These are phyloP conservation scores for Neodontobutis hainanensis DNA, from an alignment of 2,113 vertebrate genomes.

Conservation along the genomic window DNA sequence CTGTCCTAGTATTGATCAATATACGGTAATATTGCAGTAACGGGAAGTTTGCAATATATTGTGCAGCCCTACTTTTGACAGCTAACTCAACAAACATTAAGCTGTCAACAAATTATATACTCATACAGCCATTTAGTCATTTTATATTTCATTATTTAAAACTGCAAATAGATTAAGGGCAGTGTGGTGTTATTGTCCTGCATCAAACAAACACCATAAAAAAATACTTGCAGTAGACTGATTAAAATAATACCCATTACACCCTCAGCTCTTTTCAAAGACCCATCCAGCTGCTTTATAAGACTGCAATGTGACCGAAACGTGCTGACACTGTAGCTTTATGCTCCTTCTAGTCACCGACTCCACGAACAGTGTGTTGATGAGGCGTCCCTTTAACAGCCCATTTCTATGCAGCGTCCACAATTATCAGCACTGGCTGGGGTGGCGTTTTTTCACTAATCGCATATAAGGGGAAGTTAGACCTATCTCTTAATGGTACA, in stretches of 20 bases:
- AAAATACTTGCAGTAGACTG: not conserved
- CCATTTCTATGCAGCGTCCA: slow-evolving; percentile 85
- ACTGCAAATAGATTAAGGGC: not conserved
- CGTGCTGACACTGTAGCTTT: slow-evolving; percentile 82
- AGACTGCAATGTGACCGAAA: slow-evolving; percentile 19
- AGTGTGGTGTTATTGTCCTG: not conserved
- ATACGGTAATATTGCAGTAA: no score
- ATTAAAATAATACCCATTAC: not conserved
- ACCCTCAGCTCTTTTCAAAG: not conserved
- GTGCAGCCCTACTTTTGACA: no score
- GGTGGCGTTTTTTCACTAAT: slow-evolving; percentile 84
- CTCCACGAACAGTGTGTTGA: slow-evolving; percentile 60
- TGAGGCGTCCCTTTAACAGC: slow-evolving; percentile 83
- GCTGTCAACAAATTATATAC: no score
- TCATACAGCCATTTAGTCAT: no score
- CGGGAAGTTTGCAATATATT: no score
- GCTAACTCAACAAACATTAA: no score
- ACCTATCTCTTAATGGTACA: slow-evolving; percentile 82
- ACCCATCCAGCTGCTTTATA: slow-evolving; percentile 32
- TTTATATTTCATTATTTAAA: no score
- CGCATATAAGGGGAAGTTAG: slow-evolving; percentile 85
- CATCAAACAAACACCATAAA: not conserved
- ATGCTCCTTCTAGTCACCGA: slow-evolving; percentile 76
- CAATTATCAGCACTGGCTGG: slow-evolving; percentile 86
- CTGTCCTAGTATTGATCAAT: no score